A percentile compares a stretch with the other conserved stretches of the same genome.
phyloP scores from a whole-genome alignment of 1,140 invertebrate species.

The Drosophila equinoxialis region DNA sequence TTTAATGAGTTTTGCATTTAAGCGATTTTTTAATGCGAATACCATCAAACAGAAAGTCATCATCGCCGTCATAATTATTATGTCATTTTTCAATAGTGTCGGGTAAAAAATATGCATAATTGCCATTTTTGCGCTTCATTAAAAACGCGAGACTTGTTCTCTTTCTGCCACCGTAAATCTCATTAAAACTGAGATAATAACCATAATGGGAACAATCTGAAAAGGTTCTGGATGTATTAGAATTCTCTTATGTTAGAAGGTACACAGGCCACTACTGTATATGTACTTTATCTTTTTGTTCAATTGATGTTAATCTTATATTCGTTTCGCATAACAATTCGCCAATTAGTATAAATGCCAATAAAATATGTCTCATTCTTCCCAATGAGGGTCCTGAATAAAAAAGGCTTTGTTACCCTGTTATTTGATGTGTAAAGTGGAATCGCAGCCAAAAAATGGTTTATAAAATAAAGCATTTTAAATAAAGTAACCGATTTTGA shows the following conservation, averaged over 20 bases:
- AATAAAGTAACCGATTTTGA: too few relatives aligned
- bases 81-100: slow-evolving; percentile 40
- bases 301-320: too few relatives aligned
- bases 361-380: too few relatives aligned
- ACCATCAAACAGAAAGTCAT: slow-evolving; percentile 42
- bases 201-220: neutral
- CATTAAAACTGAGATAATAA: slow-evolving; percentile 47
- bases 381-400: too few relatives aligned
- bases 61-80: slow-evolving; percentile 41
- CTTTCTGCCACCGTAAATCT: slow-evolving; percentile 29
- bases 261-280: neutral
- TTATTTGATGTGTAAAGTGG: too few relatives aligned
- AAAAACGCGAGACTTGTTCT: slow-evolving; percentile 36
- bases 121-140: slow-evolving; percentile 75
- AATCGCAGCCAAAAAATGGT: too few relatives aligned
- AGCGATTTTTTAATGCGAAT: slow-evolving; percentile 57
- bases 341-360: too few relatives aligned
- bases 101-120: slow-evolving; percentile 38
- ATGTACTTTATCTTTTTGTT: neutral
- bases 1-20: slow-evolving; percentile 82
- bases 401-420: too few relatives aligned
- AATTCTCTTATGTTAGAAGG: neutral
- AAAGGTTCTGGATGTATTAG: neutral
- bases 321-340: too few relatives aligned
- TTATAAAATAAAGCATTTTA: too few relatives aligned